Evolutionary conservation across 92 coral and sea anemone genomes (phyloP).

Genomic region (Zoanthus sansibaricus): DNA sequence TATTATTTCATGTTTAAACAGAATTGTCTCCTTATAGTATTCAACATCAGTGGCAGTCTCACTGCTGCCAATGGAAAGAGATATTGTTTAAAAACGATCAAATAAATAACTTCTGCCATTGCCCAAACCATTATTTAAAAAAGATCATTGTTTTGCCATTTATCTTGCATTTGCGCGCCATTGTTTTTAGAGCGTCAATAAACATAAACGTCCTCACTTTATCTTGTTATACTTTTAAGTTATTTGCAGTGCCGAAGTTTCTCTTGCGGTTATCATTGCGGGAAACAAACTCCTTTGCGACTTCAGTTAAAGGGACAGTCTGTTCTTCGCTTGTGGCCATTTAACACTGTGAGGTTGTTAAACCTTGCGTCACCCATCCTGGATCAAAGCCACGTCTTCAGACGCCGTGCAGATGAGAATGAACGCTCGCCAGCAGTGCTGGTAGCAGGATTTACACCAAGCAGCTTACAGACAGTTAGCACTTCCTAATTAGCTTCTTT

Average conservation of each 20-base stretch:
- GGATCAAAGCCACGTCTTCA: conserved; percentile 8
- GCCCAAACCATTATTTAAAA: too few species aligned
- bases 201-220: not conserved
- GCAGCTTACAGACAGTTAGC: not conserved
- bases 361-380: conserved; percentile 14
- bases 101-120: too few species aligned
- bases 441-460: not conserved
- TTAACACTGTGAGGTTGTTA: not conserved
- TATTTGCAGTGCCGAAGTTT: conserved; percentile 6
- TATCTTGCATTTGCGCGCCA: too few species aligned
- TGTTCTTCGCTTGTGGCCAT: conserved; percentile 5
- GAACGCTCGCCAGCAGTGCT: not conserved
- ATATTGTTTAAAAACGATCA: too few species aligned
- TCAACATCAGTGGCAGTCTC: too few species aligned
- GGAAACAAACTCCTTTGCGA: conserved; percentile 12
- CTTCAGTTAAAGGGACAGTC: not conserved
- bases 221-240: not conserved
- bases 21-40: too few species aligned
- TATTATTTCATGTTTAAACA: too few species aligned
- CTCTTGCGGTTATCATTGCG: conserved; percentile 10
- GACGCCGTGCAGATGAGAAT: conserved; percentile 8
- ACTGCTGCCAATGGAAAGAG: too few species aligned
- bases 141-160: too few species aligned
- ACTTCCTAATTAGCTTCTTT: conserved; percentile 21
- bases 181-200: too few species aligned